Evolutionary conservation across 2,797 vertebrate genomes (phyloP).

Genomic region (Propithecus deckenii): DNA sequence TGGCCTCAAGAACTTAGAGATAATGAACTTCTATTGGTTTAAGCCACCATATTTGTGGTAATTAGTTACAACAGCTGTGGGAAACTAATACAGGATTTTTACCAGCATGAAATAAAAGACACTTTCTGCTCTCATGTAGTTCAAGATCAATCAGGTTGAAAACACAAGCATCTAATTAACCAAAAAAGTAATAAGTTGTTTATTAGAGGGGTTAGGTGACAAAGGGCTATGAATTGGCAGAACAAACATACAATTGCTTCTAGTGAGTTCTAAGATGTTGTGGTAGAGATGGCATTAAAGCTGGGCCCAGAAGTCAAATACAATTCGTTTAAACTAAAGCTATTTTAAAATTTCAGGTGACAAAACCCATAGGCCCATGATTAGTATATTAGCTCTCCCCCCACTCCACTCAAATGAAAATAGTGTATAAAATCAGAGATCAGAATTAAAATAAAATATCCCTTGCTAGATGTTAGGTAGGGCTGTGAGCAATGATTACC

Average conservation of each 20-base stretch:
- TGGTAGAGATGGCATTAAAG: neutral
- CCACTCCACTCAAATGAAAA: neutral
- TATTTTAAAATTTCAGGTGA: neutral
- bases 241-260: neutral
- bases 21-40: neutral
- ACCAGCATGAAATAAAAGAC: neutral
- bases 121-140: neutral
- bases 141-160: neutral
- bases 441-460: slow-evolving; percentile 18
- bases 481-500: neutral
- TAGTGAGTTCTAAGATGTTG: neutral
- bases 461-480: neutral
- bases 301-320: neutral
- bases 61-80: neutral
- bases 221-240: neutral
- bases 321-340: neutral
- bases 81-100: neutral
- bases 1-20: neutral
- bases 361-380: neutral
- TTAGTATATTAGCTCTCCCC: neutral
- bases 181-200: neutral
- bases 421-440: neutral
- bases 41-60: neutral
- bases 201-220: neutral
- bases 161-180: neutral